A percentile compares a stretch with the other conserved stretches of the same genome.
Conservation (phyloP, 2,113 vertebrate species). For the Pycnonotus jocosus region DNA sequence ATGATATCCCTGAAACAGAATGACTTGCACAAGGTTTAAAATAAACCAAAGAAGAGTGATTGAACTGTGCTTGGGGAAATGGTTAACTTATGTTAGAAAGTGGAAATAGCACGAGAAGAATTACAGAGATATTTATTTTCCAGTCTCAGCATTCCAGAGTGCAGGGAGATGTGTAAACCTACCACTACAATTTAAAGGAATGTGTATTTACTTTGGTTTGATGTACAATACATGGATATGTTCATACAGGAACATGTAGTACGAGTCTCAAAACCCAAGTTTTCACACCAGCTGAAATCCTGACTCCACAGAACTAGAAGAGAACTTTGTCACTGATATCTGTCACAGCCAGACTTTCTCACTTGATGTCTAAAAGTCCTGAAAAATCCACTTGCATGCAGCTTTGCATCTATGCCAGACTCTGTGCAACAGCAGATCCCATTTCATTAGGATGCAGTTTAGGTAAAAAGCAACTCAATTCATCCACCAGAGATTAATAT, state of each 20-base stretch:
- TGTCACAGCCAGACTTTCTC: not conserved
- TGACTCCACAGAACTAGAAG: not conserved
- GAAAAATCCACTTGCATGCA: not conserved
- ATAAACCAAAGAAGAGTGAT: not conserved
- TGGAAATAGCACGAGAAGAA: not conserved
- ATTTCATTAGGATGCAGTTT: not conserved
- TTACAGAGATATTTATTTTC: not conserved
- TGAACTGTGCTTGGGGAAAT: not conserved
- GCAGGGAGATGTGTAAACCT: not conserved
- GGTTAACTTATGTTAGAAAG: not conserved
- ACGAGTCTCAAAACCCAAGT: fast-evolving
- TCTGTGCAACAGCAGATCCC: not conserved
- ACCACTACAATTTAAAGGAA: not conserved
- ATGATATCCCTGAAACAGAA: not conserved
- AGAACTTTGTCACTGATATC: not conserved
- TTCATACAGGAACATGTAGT: fast-evolving
- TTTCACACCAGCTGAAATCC: not conserved
- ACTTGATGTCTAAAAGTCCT: not conserved
- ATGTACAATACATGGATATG: not conserved
- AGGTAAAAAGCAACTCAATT: not conserved
- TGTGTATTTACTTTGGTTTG: not conserved
- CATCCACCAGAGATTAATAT: not conserved
- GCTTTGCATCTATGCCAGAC: not conserved
- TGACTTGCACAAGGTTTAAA: not conserved
- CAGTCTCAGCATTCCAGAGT: not conserved